These are phyloP conservation scores for Herpailurus yagouaroundi DNA, from an alignment of 2,113 vertebrate genomes.

Conservation along the genomic window DNA sequence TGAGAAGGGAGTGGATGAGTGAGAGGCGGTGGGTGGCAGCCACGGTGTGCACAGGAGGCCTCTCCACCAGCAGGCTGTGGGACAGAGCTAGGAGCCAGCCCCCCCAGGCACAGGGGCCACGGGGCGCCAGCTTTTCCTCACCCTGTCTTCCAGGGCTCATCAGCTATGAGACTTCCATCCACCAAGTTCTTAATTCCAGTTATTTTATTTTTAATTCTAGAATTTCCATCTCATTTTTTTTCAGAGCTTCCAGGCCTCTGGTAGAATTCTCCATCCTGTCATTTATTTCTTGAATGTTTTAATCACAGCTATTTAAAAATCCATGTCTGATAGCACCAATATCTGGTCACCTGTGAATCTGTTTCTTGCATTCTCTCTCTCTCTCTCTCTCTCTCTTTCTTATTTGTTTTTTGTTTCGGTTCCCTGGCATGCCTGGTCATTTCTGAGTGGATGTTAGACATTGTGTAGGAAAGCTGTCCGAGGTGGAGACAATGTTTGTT, in stretches of 20 bases:
- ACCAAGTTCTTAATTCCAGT: not conserved
- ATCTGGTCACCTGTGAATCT: not conserved
- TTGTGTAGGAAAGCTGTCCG: too few relatives aligned
- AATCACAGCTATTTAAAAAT: not conserved
- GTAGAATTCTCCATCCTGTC: not conserved
- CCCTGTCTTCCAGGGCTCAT: not conserved
- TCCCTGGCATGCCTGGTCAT: not conserved
- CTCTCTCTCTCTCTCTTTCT: not conserved
- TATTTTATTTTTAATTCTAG: not conserved
- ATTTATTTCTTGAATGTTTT: not conserved
- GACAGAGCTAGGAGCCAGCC: not conserved
- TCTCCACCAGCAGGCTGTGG: too few relatives aligned
- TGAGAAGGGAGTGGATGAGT: not conserved
- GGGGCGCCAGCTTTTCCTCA: too few relatives aligned
- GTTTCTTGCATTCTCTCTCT: not conserved
- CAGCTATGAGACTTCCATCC: not conserved
- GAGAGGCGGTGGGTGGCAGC: not conserved
- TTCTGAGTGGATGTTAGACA: too few relatives aligned
- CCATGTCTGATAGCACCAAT: not conserved
- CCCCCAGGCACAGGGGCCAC: not conserved
- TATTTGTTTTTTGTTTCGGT: too few relatives aligned
- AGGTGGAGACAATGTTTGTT: too few relatives aligned
- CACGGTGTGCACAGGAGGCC: fast-evolving
- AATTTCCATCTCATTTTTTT: not conserved
- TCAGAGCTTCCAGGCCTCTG: not conserved